phyloP scores from a whole-genome alignment of 2,888 invertebrate genomes.

The Macrosiphum euphorbiae region DNA sequence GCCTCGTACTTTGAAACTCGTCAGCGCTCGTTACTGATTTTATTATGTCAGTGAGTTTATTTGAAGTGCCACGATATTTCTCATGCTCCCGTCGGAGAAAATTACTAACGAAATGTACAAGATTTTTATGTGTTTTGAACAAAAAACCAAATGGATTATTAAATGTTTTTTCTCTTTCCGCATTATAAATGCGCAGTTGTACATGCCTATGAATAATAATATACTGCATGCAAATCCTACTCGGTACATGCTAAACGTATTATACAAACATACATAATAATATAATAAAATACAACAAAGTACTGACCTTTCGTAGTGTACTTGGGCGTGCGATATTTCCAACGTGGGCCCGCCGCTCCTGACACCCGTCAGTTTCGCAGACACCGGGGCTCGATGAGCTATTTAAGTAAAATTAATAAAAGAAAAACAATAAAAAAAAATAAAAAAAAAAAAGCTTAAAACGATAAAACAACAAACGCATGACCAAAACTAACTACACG shows the following conservation, averaged over 20 bases:
- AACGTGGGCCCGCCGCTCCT: conserved; percentile 74
- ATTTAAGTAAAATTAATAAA: conserved; percentile 68
- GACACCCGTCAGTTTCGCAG: conserved; percentile 80
- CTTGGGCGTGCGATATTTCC: conserved; percentile 86
- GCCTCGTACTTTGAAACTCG: background rate
- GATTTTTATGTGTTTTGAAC: background rate
- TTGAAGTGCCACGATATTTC: background rate
- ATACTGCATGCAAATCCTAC: conserved; percentile 43
- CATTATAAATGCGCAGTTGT: conserved; percentile 3
- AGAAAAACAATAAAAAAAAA: conserved; percentile 54
- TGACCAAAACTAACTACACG: conserved; percentile 40
- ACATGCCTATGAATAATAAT: conserved; percentile 12
- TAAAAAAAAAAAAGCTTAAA: conserved; percentile 38
- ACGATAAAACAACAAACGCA: conserved; percentile 36
- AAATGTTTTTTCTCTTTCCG: background rate
- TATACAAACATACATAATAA: conserved; percentile 47
- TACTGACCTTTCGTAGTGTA: conserved; percentile 86
- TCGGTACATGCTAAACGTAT: conserved; percentile 26
- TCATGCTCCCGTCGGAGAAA: background rate
- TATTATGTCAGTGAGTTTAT: background rate
- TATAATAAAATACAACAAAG: conserved; percentile 50
- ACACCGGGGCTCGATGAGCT: conserved; percentile 85
- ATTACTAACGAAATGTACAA: background rate
- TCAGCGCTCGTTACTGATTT: background rate
- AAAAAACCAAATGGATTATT: background rate